Evolutionary conservation across 1,140 invertebrate genomes (phyloP).

Genomic region (Camponotus pennsylvanicus): DNA sequence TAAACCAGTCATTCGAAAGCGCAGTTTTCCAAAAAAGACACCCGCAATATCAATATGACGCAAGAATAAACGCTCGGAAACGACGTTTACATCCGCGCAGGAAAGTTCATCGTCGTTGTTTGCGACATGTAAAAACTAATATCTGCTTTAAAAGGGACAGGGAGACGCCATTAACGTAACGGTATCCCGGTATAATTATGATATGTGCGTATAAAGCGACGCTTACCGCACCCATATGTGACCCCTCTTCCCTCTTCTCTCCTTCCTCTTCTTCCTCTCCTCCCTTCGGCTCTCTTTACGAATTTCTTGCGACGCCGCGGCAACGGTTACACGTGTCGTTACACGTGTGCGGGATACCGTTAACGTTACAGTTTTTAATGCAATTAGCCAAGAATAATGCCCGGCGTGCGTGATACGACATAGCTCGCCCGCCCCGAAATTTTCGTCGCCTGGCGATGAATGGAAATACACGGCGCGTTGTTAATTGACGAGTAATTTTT

Average conservation of each 20-base stretch:
- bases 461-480: constrained; percentile 28
- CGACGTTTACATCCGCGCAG: constrained; percentile 2
- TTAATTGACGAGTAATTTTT: constrained; percentile 42
- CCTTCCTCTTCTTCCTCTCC: no score
- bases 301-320: constrained; percentile 47
- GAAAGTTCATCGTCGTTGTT: constrained; percentile 35
- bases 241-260: no score
- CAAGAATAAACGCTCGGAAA: background rate
- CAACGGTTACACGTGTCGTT: background rate
- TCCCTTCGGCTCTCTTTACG: background rate
- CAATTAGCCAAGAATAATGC: constrained; percentile 55
- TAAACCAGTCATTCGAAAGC: background rate
- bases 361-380: constrained; percentile 45
- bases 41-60: background rate
- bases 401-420: constrained; percentile 33
- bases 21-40: background rate
- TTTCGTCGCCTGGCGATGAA: constrained; percentile 16
- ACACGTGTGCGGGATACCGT: background rate
- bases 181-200: constrained; percentile 43
- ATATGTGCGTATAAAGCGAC: constrained; percentile 50
- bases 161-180: constrained; percentile 50
- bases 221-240: no score
- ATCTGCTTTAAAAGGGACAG: constrained; percentile 51
- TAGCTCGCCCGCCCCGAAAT: constrained; percentile 12
- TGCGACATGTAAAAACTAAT: constrained; percentile 52